phyloP scores from a whole-genome alignment of 2,113 vertebrate species.

The Nesospiza acunhae region DNA sequence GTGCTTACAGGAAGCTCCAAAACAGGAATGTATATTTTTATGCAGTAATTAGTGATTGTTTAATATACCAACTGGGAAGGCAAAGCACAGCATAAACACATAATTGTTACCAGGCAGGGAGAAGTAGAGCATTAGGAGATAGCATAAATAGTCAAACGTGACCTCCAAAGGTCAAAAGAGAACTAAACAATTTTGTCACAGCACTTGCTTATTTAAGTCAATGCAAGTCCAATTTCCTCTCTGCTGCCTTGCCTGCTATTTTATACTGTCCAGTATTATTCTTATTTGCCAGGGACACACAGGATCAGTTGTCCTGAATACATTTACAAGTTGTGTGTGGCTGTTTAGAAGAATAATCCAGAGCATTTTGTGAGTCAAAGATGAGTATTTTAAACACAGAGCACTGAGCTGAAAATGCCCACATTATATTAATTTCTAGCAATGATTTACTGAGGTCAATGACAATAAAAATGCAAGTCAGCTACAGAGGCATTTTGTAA shows the following conservation, averaged over 20 bases:
- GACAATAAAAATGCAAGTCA: constrained; percentile 61
- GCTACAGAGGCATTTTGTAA: constrained; percentile 16
- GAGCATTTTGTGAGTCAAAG: constrained; percentile 49
- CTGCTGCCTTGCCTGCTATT: constrained; percentile 37
- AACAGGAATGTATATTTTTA: constrained; percentile 69
- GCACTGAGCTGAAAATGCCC: background rate
- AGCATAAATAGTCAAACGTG: constrained; percentile 81
- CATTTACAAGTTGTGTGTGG: background rate
- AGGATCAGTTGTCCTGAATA: background rate
- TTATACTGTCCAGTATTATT: constrained; percentile 46
- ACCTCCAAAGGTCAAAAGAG: constrained; percentile 78
- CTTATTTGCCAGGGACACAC: constrained; percentile 7
- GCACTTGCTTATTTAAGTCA: constrained; percentile 79
- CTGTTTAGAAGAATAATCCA: background rate
- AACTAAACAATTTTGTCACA: constrained; percentile 81
- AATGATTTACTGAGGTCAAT: constrained; percentile 69
- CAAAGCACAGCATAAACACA: constrained; percentile 70
- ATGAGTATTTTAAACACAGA: constrained; percentile 39
- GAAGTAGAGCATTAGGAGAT: constrained; percentile 79
- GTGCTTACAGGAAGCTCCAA: constrained; percentile 61
- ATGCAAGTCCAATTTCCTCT: constrained; percentile 74
- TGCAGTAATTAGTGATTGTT: constrained; percentile 78
- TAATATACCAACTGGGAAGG: constrained; percentile 70
- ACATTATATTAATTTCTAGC: constrained; percentile 63
- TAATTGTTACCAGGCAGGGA: constrained; percentile 82